Evolutionary conservation across 2,797 vertebrate species (phyloP).

Genomic region (Xyrichtys novacula): DNA sequence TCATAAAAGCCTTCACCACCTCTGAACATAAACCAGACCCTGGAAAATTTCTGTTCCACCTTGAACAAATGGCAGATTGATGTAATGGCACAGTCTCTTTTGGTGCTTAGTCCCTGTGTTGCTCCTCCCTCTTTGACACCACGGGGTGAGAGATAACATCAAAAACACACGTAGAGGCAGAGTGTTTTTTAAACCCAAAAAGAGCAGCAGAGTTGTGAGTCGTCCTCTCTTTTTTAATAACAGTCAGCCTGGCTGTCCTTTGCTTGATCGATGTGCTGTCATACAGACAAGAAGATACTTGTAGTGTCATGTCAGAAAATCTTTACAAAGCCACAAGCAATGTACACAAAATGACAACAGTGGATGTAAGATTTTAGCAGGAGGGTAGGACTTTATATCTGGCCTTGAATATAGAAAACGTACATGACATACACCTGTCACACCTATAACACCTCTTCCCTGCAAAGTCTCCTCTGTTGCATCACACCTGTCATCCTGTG

Average conservation of each 20-base stretch:
- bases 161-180: constrained; percentile 39
- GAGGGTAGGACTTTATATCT: constrained; percentile 8
- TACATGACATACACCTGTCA: background rate
- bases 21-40: constrained; percentile 25
- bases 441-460: constrained; percentile 3
- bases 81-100: background rate
- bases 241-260: constrained; percentile 71
- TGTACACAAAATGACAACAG: constrained; percentile 38
- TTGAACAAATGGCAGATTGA: constrained; percentile 4
- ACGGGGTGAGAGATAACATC: constrained; percentile 36
- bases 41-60: constrained; percentile 19
- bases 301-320: constrained; percentile 68
- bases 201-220: constrained; percentile 57
- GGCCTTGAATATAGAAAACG: constrained; percentile 10
- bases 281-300: constrained; percentile 59
- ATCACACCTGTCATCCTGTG: constrained; percentile 30
- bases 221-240: constrained; percentile 51
- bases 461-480: constrained; percentile 25
- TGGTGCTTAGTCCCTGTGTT: constrained; percentile 3
- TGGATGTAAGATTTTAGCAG: constrained; percentile 12
- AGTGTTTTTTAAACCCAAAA: constrained; percentile 28
- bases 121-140: constrained; percentile 6
- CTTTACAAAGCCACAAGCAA: constrained; percentile 33
- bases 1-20: constrained; percentile 1
- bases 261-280: constrained; percentile 63